Conservation (phyloP, 1,140 invertebrate species). For the Dysdera silvatica region DNA sequence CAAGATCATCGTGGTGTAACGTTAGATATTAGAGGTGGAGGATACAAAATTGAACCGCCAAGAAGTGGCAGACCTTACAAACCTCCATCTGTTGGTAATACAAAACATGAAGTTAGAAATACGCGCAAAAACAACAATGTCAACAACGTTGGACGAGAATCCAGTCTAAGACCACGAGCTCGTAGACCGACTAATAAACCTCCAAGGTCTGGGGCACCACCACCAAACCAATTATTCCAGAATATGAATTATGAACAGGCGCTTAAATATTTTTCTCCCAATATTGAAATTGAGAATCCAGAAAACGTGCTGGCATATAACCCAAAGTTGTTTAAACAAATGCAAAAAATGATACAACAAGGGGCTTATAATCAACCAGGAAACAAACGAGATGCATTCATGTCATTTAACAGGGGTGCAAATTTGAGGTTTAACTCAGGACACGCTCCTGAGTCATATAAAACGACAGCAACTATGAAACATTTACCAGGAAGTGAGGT, state of each 20-base stretch:
- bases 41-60: conserved; percentile 12
- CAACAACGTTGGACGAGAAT: no score
- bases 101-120: not conserved
- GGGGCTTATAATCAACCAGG: not conserved
- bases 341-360: conserved; percentile 13
- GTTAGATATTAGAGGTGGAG: conserved; percentile 18
- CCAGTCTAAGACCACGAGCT: not conserved
- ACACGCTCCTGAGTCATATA: not conserved
- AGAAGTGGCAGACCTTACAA: conserved; percentile 2
- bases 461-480: not conserved
- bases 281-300: conserved; percentile 19
- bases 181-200: not conserved
- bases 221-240: conserved; percentile 9
- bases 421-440: not conserved
- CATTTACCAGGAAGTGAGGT: conserved; percentile 6
- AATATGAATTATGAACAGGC: conserved; percentile 17
- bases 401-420: not conserved
- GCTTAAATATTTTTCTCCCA: conserved; percentile 12
- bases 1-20: conserved; percentile 15
- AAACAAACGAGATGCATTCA: not conserved
- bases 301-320: conserved; percentile 21
- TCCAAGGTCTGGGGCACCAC: not conserved
- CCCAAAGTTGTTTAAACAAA: conserved; percentile 15
- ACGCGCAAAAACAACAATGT: not conserved
- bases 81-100: conserved; percentile 4